These are phyloP conservation scores for Megalurothrips usitatus DNA, from an alignment of 2,888 invertebrate genomes.

Conservation along the genomic window DNA sequence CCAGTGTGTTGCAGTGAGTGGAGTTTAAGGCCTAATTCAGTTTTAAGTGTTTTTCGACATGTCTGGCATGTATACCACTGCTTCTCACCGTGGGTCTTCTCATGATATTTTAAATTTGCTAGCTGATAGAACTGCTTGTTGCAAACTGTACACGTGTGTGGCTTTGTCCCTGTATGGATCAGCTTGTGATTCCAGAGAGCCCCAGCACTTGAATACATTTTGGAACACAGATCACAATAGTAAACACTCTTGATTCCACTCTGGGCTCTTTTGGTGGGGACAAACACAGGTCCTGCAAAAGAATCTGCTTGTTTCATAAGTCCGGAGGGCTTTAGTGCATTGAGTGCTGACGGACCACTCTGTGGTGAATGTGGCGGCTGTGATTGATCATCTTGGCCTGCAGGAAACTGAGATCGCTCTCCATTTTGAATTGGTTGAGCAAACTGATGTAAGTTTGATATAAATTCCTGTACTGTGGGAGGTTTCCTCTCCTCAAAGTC, in stretches of 20 bases:
- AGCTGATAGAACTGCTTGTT: slow-evolving; percentile 9
- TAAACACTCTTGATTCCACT: slow-evolving; percentile 21
- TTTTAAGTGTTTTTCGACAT: slow-evolving; percentile 1
- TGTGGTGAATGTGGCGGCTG: not conserved
- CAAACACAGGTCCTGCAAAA: slow-evolving; percentile 5
- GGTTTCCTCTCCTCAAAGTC: not conserved
- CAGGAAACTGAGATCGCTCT: not conserved
- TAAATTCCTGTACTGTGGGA: not conserved
- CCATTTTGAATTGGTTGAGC: slow-evolving; percentile 15
- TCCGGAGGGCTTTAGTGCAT: not conserved
- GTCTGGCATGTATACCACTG: slow-evolving; percentile 8
- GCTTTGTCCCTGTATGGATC: not conserved
- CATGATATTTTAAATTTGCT: slow-evolving; percentile 17
- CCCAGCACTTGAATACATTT: slow-evolving; percentile 20
- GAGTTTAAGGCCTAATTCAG: not conserved
- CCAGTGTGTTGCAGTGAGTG: slow-evolving; percentile 3
- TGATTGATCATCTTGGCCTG: not conserved
- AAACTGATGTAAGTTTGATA: slow-evolving; percentile 15
- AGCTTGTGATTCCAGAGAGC: slow-evolving; percentile 8
- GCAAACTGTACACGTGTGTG: slow-evolving; percentile 19
- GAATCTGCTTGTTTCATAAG: slow-evolving; percentile 19
- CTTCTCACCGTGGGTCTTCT: slow-evolving; percentile 1
- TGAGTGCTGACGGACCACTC: not conserved
- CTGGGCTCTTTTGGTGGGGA: not conserved
- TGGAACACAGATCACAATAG: slow-evolving; percentile 7